Evolutionary conservation across 2,113 vertebrate genomes (phyloP).

Genomic region (Zapus hudsonius): DNA sequence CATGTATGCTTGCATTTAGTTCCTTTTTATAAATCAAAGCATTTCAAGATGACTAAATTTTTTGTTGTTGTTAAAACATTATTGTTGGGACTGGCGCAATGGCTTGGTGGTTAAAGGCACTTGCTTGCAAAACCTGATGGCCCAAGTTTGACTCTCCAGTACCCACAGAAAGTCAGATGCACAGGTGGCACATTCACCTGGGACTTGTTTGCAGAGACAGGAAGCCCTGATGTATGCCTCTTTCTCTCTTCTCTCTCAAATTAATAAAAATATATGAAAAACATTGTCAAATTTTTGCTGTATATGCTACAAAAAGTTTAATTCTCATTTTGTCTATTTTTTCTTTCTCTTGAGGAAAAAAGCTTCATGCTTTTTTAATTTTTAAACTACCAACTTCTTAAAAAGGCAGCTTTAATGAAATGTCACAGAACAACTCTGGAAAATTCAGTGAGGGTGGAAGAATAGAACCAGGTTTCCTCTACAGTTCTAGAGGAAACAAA

Average conservation of each 20-base stretch:
- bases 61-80: not conserved
- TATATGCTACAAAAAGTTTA: no score
- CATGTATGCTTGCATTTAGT: not conserved
- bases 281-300: no score
- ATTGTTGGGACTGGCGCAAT: no score
- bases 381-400: not conserved
- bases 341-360: not conserved
- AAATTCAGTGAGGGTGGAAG: not conserved
- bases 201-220: no score
- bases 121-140: no score
- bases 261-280: no score
- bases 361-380: not conserved
- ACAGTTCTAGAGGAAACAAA: not conserved
- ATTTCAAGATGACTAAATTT: not conserved
- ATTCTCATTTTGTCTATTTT: not conserved
- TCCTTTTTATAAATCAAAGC: not conserved
- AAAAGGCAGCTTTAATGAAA: not conserved
- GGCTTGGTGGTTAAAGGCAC: no score
- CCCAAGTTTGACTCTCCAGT: no score
- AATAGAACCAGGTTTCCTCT: conserved; percentile 21
- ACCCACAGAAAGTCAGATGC: no score
- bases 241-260: no score
- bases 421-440: not conserved
- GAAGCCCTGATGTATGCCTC: no score
- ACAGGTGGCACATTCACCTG: no score